These are phyloP conservation scores for Lacerta bilineata DNA, from an alignment of 2,797 vertebrate genomes.

Conservation along the genomic window DNA sequence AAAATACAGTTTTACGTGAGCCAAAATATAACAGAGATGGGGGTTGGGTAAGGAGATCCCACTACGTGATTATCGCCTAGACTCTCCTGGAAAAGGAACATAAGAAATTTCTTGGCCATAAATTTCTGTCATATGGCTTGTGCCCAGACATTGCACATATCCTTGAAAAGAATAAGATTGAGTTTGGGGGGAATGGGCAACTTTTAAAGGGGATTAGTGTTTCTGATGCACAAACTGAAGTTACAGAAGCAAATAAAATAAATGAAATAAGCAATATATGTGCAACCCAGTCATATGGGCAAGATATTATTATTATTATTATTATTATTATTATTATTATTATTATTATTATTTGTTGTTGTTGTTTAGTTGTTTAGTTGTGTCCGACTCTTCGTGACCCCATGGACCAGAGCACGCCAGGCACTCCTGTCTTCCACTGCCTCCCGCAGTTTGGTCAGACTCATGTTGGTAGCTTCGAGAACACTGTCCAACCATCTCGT, in stretches of 20 bases:
- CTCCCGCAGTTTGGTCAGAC: no score
- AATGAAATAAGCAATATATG: not conserved
- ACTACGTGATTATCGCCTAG: slow-evolving; percentile 62
- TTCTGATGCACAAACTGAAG: not conserved
- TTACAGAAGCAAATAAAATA: not conserved
- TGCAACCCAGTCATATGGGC: no score
- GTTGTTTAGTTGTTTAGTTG: no score
- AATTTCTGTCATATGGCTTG: slow-evolving; percentile 36
- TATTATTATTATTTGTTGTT: no score
- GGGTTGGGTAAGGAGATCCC: slow-evolving; percentile 44
- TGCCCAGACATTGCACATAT: not conserved
- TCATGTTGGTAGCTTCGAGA: no score
- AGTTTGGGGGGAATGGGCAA: not conserved
- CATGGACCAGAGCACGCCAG: no score
- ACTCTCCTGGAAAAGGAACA: slow-evolving; percentile 27
- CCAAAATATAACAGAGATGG: slow-evolving; percentile 56
- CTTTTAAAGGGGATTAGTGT: not conserved
- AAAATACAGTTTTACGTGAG: not conserved
- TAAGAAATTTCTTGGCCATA: slow-evolving; percentile 42
- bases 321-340: no score
- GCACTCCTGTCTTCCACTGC: no score
- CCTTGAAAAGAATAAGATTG: not conserved
- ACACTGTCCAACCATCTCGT: no score
- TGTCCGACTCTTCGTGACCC: no score
- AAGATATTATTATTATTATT: no score